Evolutionary conservation across 2,888 invertebrate species (phyloP), one percentile per base, ranked within the genome.

Genomic region (Rhodophaea formosa): DNA sequence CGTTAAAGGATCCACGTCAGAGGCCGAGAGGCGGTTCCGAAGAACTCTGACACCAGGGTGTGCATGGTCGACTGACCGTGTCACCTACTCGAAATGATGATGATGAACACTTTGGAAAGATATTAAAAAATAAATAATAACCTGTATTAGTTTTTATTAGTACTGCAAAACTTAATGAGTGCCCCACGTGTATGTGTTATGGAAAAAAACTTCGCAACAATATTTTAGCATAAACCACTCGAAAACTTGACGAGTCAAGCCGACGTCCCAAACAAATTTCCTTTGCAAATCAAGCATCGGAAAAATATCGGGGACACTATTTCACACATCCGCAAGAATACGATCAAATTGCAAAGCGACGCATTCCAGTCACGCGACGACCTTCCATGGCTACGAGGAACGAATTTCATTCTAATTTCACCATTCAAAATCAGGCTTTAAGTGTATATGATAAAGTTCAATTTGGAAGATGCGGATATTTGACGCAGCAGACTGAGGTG

Each of bases 311-410:
- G 39, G 15, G 49, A 46, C 53, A 59, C 56, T 64, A 66, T 63
- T 64, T 67, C 62, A 64, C 64, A 70, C 66, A 66, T 69, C 56
- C 57, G 7, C 56, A 60, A 60, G 62, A 66, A 71, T 67, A 61
- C 66, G 67, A 70, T 74, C 70, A 67, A 70, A 75, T 71, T 67
- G 70, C 68, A 67, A 66, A 62, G 65, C 60, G 64, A 67, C 65
- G 62, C 66, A 76, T 77, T 77, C 77, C 63, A 66, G 69, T 75
- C 75, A 75, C 71, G 68, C 52, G 56, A 57, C 59, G 63, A 65
- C 64, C 63, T 64, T 57, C 59, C 61, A 23, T n/a, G 35, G 58
- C 59, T 56, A 72, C 68, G 65, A 61, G 66, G 43, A 43, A 54
- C 60, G 72, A 70, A 72, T 73, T 60, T 52, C 58, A 68, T 65